Percentiles rank a stretch among this genome's conserved stretches.
phyloP scores from a whole-genome alignment of 2,888 invertebrate genomes.

The Tetranychus piercei region DNA sequence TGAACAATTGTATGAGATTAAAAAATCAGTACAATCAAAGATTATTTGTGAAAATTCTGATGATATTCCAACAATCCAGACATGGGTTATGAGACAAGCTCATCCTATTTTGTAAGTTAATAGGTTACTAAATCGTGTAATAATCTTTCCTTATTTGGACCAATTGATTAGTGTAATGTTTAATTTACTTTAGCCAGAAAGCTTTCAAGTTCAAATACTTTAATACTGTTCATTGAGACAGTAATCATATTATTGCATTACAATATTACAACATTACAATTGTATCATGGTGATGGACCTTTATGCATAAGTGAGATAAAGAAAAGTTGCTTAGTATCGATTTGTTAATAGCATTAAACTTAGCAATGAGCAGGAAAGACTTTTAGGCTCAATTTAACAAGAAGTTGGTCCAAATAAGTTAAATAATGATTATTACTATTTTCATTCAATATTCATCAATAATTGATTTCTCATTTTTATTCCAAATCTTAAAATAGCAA shows the following conservation, averaged over 20 bases:
- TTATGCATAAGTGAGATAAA: no score
- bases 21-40: constrained; percentile 59
- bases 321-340: no score
- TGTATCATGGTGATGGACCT: no score
- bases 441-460: background rate
- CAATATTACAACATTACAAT: no score
- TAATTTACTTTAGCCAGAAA: no score
- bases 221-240: background rate
- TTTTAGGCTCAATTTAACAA: no score
- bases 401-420: background rate
- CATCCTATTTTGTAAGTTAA: constrained; percentile 25
- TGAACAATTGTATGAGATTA: constrained; percentile 62
- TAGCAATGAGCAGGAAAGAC: no score
- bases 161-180: background rate
- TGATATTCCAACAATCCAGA: constrained; percentile 68
- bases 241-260: no score
- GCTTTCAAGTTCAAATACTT: no score
- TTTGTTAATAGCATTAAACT: no score
- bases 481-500: constrained; percentile 29
- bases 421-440: constrained; percentile 11
- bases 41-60: constrained; percentile 81
- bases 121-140: background rate
- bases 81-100: constrained; percentile 78
- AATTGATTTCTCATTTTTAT: background rate
- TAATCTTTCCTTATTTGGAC: background rate